phyloP scores from a whole-genome alignment of 2,797 vertebrate species.

The Sarcoramphus papa region DNA sequence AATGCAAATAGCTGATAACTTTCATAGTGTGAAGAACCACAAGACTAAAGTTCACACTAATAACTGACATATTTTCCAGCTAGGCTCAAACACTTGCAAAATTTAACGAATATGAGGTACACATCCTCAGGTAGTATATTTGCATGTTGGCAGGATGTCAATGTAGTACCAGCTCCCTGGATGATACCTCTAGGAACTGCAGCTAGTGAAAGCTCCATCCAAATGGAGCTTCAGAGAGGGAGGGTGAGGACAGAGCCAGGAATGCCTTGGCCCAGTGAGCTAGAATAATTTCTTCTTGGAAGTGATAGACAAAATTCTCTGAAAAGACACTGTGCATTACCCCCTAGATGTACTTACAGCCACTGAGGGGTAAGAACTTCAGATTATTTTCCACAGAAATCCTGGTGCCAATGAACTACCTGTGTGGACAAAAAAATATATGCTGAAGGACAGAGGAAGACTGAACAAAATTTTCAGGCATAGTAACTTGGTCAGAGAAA shows the following conservation, averaged over 20 bases:
- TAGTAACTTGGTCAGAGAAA: background rate
- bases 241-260: background rate
- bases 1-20: background rate
- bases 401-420: background rate
- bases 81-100: background rate
- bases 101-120: background rate
- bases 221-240: background rate
- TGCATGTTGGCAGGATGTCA: background rate
- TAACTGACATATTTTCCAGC: background rate
- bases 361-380: background rate
- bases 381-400: background rate
- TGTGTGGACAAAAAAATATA: background rate
- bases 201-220: background rate
- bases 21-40: background rate
- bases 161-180: fast-evolving
- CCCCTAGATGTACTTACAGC: background rate
- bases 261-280: fast-evolving
- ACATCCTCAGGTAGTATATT: background rate
- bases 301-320: background rate
- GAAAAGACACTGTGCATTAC: background rate
- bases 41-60: background rate
- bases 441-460: background rate
- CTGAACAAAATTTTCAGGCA: background rate
- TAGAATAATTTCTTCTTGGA: background rate
- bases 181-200: background rate